Conservation (phyloP, 2,113 vertebrate species). For the Sprattus sprattus region DNA sequence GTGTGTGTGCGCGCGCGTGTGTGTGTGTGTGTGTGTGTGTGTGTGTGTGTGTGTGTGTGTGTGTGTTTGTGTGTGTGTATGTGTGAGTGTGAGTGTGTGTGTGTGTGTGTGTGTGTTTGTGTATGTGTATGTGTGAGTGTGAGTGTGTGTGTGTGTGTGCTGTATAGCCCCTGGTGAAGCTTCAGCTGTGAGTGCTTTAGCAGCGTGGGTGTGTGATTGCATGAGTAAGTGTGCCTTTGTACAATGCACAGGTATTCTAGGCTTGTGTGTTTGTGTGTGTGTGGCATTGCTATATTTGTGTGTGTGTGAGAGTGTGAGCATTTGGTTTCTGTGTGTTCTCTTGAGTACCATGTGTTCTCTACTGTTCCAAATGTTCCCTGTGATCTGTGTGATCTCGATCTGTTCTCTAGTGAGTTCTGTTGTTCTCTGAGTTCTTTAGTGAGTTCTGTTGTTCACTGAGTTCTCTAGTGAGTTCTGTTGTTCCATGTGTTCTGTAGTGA, state of each 20-base stretch:
- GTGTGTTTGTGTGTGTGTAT: conserved; percentile 14
- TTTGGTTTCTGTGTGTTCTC: background rate
- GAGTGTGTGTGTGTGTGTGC: conserved; percentile 11
- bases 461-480: too few species aligned
- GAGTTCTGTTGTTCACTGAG: too few species aligned
- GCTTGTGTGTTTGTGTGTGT: background rate
- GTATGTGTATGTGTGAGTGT: conserved; percentile 8
- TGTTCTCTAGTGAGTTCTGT: background rate
- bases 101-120: conserved; percentile 2
- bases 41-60: conserved; percentile 15
- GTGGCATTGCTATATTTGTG: too few species aligned
- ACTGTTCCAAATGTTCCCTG: background rate
- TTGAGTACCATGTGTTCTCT: background rate
- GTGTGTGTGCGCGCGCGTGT: background rate
- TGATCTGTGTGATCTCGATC: background rate
- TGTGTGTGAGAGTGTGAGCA: conserved; percentile 36
- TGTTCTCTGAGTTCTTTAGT: too few species aligned
- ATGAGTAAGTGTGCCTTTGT: background rate
- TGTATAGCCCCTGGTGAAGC: background rate
- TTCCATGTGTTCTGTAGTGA: too few species aligned
- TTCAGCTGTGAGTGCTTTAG: conserved; percentile 8
- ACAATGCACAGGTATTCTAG: conserved; percentile 24
- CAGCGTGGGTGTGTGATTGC: conserved; percentile 22
- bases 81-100: conserved; percentile 14
- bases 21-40: conserved; percentile 19